phyloP scores from a whole-genome alignment of 2,113 vertebrate species.

The Oophaga pumilio region DNA sequence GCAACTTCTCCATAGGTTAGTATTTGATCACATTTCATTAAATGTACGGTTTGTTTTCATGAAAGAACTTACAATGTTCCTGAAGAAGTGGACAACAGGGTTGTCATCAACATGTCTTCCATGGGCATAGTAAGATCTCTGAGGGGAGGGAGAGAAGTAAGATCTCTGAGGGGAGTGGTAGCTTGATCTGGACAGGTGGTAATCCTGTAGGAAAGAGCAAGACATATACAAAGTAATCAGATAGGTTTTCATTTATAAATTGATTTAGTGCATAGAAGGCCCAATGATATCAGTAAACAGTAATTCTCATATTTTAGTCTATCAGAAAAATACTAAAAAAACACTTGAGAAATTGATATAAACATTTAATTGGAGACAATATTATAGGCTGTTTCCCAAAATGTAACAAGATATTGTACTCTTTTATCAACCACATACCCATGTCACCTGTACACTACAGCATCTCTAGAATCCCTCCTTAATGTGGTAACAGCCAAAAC shows the following conservation, averaged over 20 bases:
- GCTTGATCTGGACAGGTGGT: constrained; percentile 70
- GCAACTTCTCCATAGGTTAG: not conserved
- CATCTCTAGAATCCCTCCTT: too few relatives aligned
- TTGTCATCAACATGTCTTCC: constrained; percentile 87
- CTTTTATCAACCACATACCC: not conserved
- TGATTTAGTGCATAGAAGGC: not conserved
- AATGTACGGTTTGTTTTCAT: not conserved
- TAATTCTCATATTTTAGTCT: not conserved
- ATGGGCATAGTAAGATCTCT: constrained; percentile 78
- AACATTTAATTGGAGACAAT: not conserved
- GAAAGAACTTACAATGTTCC: constrained; percentile 87
- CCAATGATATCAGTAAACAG: not conserved
- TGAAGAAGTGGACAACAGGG: constrained; percentile 95
- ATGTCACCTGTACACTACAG: not conserved
- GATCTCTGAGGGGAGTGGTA: constrained; percentile 83
- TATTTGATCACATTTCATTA: not conserved
- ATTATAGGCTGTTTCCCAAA: not conserved
- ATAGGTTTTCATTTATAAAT: not conserved
- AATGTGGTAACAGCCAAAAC: too few relatives aligned
- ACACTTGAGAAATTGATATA: not conserved
- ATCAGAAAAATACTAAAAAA: not conserved
- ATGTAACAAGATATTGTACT: not conserved
- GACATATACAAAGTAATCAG: not conserved
- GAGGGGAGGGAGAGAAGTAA: constrained; percentile 79
- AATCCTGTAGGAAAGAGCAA: constrained; percentile 71